Base-by-base conservation (phyloP, 2,797 vertebrate genomes). In the Arrhamphus sclerolepis region DNA sequence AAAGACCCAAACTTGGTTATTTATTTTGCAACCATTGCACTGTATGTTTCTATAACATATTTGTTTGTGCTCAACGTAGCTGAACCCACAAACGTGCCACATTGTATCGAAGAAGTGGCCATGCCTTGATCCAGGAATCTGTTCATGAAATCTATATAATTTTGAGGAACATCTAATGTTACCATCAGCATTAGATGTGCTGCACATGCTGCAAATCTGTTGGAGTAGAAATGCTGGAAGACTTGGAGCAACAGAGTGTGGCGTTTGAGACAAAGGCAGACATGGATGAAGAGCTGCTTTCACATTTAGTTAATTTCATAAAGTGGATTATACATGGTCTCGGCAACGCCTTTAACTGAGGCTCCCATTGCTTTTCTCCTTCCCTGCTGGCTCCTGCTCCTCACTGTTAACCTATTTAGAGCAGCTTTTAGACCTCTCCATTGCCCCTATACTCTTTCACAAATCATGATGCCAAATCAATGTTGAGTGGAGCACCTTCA, bases 381-480 rank as follows among this genome's bases (percentile, higher is more conserved):
- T 72, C 62, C 69, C 65, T 19, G 60, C 74, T 51, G 51, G 42
- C 68, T 80, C 77, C 72, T 49, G 13, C 62, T 70, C 55, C 38
- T 74, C 68, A 55, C 66, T 78, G 66, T 81, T 84, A 89, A 87
- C 80, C 79, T 86, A 86, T 88, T 89, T 86, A 88, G 80, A 61
- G 68, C 61, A 19, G 82, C 84, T 88, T 84, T 85, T 81, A 85
- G 81, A 63, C 78, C 62, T 69, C 75, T 70, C 66, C 77, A 53
- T 70, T 60, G 40, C 55, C 65, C 79, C 74, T 66, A 69, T 85
- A 84, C 81, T 80, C 86, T 89, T 92, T 89, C 89, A 87, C 85
- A 80, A 80, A 89, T 89, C 87, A 89, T 88, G 89, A 92, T 77
- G 67, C 43, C 77, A 77, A 74, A 93, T 94, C 91, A 84, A 93